Percentiles rank a stretch among this genome's conserved stretches.
Conservation (phyloP, 2,113 vertebrate genomes). For the Ascaphus truei region DNA sequence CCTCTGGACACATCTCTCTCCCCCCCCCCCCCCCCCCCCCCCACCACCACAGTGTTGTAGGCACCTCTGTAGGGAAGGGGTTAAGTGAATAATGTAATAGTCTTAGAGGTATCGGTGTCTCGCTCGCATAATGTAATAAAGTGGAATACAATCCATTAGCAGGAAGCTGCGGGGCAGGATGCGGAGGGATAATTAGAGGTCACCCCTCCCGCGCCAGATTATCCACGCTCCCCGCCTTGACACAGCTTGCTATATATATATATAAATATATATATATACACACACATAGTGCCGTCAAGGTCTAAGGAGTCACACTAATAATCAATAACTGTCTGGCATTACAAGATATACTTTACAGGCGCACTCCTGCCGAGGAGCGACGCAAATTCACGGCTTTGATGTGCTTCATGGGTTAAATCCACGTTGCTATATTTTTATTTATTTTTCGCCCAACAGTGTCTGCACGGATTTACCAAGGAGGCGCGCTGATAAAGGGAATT, state of each 20-base stretch:
- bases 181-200: constrained; percentile 21
- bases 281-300: constrained; percentile 21
- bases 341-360: too few relatives aligned
- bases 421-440: too few relatives aligned
- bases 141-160: constrained; percentile 19
- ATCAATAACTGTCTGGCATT: constrained; percentile 30
- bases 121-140: constrained; percentile 29
- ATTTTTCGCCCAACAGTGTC: too few relatives aligned
- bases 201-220: neutral
- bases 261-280: constrained; percentile 6
- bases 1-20: too few relatives aligned
- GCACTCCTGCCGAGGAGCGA: too few relatives aligned
- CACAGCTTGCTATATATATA: constrained; percentile 23
- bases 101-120: neutral
- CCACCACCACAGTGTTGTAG: too few relatives aligned
- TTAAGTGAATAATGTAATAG: neutral
- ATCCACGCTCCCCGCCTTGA: neutral
- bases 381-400: too few relatives aligned
- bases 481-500: too few relatives aligned
- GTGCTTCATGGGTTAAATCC: too few relatives aligned
- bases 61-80: neutral
- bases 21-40: too few relatives aligned
- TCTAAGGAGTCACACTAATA: neutral
- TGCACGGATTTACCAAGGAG: too few relatives aligned
- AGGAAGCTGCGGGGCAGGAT: constrained; percentile 11